Evolutionary conservation across 2,888 invertebrate genomes (phyloP).

Genomic region (Rhagophthalmus giganteus): DNA sequence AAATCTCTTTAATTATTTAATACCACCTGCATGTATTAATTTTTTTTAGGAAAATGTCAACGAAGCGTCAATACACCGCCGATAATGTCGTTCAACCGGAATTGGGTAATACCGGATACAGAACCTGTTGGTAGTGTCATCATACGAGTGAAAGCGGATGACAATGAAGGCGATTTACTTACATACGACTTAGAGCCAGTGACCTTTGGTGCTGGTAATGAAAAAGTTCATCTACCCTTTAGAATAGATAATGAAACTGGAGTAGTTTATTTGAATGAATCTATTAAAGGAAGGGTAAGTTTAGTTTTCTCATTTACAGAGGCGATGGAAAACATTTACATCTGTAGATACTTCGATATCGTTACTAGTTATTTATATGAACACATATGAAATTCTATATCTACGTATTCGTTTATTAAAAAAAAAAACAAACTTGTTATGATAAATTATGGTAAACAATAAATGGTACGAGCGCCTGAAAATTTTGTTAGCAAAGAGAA

Average conservation of each 20-base stretch:
- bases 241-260: constrained; percentile 75
- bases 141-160: constrained; percentile 69
- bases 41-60: constrained; percentile 31
- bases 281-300: constrained; percentile 74
- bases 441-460: too few relatives aligned
- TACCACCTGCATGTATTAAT: neutral
- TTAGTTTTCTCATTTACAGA: neutral
- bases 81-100: constrained; percentile 69
- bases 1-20: neutral
- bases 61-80: constrained; percentile 66
- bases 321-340: too few relatives aligned
- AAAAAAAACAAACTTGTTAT: too few relatives aligned
- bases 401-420: too few relatives aligned
- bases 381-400: too few relatives aligned
- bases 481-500: too few relatives aligned
- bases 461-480: too few relatives aligned
- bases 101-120: constrained; percentile 74
- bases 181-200: constrained; percentile 70
- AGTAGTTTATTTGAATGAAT: constrained; percentile 77
- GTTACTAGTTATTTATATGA: too few relatives aligned
- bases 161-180: constrained; percentile 65
- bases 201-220: constrained; percentile 46
- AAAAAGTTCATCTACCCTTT: constrained; percentile 67
- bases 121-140: constrained; percentile 74
- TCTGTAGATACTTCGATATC: too few relatives aligned